Percentiles rank a stretch among this genome's conserved stretches.
These are phyloP conservation scores for Variabilichromis moorii DNA, from an alignment of 2,113 vertebrate genomes.

Conservation along the genomic window DNA sequence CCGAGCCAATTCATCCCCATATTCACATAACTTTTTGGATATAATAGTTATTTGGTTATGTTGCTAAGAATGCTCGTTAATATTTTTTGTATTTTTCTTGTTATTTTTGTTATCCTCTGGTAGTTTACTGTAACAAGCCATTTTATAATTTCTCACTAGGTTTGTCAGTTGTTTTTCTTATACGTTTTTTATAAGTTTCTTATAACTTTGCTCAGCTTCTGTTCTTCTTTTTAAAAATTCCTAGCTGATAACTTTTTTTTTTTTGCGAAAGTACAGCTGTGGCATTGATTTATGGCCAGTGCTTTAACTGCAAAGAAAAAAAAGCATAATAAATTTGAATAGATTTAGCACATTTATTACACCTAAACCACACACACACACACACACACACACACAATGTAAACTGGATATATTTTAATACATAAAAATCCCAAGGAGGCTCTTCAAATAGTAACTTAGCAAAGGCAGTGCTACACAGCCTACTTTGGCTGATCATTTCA, in stretches of 20 bases:
- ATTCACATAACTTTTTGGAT: not conserved
- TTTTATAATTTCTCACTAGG: not conserved
- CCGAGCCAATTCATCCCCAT: not conserved
- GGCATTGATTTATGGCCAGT: not conserved
- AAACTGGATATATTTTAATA: not conserved
- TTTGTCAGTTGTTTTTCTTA: not conserved
- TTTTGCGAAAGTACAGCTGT: not conserved
- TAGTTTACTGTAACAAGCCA: not conserved
- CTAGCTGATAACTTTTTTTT: not conserved
- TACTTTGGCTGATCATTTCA: not conserved
- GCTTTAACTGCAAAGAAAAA: not conserved
- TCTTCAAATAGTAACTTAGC: not conserved
- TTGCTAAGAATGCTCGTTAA: not conserved
- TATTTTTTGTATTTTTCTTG: not conserved
- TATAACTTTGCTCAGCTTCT: not conserved
- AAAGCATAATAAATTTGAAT: not conserved
- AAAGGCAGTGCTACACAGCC: not conserved
- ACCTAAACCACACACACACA: not conserved
- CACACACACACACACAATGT: not conserved
- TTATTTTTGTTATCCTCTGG: not conserved
- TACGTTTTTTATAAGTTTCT: accelerated
- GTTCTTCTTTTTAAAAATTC: not conserved
- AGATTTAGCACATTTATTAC: not conserved
- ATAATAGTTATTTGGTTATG: not conserved
- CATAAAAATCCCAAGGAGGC: not conserved